These are phyloP conservation scores for Cordilura impudica DNA, from an alignment of 2,888 invertebrate genomes.

Conservation along the genomic window DNA sequence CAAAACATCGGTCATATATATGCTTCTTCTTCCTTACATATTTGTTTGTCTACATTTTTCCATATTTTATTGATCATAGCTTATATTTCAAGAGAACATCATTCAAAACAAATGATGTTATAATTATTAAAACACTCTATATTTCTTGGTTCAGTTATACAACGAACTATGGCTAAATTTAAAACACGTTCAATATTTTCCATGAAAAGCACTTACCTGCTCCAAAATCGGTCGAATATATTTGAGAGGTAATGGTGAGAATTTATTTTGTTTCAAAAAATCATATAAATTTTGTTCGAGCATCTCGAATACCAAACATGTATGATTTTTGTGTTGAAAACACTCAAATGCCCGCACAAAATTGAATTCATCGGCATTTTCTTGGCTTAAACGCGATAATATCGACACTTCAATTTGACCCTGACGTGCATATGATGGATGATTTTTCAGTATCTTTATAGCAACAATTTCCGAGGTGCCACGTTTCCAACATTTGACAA, in stretches of 20 bases:
- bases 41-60: too few species aligned
- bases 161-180: not conserved
- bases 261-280: conserved; percentile 99
- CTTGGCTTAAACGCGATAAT: conserved; percentile 94
- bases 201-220: conserved; percentile 84
- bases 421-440: conserved; percentile 99
- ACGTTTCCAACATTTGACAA: conserved; percentile 99
- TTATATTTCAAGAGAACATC: too few species aligned
- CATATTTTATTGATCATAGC: too few species aligned
- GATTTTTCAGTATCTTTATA: conserved; percentile 99
- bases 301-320: conserved; percentile 99
- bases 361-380: conserved; percentile 99
- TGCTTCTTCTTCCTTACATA: too few species aligned
- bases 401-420: conserved; percentile 99
- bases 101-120: too few species aligned
- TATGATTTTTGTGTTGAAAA: conserved; percentile 99
- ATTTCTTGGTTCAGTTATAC: not conserved
- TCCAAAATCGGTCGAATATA: conserved; percentile 99
- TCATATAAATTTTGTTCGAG: conserved; percentile 99
- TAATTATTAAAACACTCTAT: too few species aligned
- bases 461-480: conserved; percentile 99
- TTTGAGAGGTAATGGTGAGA: conserved; percentile 98
- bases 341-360: conserved; percentile 99
- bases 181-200: not conserved
- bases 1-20: too few species aligned